Evolutionary conservation across 2,888 invertebrate species (phyloP).

Genomic region (Mechanitis mazaeus): DNA sequence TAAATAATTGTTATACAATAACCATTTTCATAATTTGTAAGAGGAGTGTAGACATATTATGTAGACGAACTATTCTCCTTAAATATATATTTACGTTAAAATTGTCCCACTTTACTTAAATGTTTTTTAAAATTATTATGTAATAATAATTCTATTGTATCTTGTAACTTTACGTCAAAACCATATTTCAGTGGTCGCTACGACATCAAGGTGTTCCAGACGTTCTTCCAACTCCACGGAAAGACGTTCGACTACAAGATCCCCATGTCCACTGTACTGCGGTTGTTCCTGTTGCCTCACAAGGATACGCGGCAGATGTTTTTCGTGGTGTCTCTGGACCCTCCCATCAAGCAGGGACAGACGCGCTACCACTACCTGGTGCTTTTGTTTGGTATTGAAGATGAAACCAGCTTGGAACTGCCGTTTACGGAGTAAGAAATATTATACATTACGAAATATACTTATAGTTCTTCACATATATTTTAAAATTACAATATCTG

Average conservation of each 20-base stretch:
- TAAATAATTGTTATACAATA: no score
- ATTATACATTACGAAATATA: not conserved
- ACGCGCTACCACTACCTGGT: constrained; percentile 98
- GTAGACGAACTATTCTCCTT: no score
- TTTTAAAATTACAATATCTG: no score
- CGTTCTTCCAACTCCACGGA: constrained; percentile 83
- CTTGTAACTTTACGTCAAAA: not conserved
- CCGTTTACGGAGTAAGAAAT: constrained; percentile 90
- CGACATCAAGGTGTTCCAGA: constrained; percentile 94
- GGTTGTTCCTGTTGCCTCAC: constrained; percentile 96
- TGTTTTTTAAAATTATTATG: no score
- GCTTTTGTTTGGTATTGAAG: constrained; percentile 94
- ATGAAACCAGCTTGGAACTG: constrained; percentile 93
- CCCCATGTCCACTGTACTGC: constrained; percentile 96
- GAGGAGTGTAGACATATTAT: no score
- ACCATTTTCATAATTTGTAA: no score
- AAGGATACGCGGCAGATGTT: constrained; percentile 99
- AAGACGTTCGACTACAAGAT: constrained; percentile 99
- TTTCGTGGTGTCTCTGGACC: constrained; percentile 98
- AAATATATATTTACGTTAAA: no score
- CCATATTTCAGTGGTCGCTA: constrained; percentile 89
- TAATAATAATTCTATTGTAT: no score
- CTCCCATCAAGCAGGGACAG: constrained; percentile 99
- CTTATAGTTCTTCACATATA: no score
- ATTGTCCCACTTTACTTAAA: no score